Evolutionary conservation across 2,888 invertebrate species (phyloP).

Genomic region (Sepiola atlantica): DNA sequence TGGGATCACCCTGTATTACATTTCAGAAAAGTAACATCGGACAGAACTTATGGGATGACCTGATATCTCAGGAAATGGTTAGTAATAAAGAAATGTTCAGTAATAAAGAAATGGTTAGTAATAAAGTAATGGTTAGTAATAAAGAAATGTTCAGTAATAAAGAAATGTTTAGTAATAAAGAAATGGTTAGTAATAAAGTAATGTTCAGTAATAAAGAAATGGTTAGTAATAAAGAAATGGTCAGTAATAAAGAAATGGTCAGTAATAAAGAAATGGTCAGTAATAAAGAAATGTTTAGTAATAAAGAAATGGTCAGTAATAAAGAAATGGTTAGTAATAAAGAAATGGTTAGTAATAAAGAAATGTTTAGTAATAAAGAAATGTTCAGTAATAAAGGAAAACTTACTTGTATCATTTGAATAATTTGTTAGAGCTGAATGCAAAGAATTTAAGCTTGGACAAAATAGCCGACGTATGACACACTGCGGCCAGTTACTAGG

Average conservation of each 20-base stretch:
- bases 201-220: too few relatives aligned
- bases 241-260: too few relatives aligned
- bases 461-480: conserved; percentile 32
- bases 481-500: conserved; percentile 7
- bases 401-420: neutral
- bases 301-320: neutral
- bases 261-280: neutral
- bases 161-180: neutral
- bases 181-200: neutral
- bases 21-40: too few relatives aligned
- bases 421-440: neutral
- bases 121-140: neutral
- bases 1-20: too few relatives aligned
- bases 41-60: too few relatives aligned
- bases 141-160: too few relatives aligned
- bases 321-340: neutral
- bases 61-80: neutral
- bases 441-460: neutral
- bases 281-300: too few relatives aligned
- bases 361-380: too few relatives aligned
- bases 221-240: neutral
- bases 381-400: neutral
- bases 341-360: neutral
- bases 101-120: neutral
- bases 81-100: neutral